Percentiles rank a stretch among this genome's conserved stretches.
Conservation (phyloP, 2,888 invertebrate species). For the Cerceris rybyensis region DNA sequence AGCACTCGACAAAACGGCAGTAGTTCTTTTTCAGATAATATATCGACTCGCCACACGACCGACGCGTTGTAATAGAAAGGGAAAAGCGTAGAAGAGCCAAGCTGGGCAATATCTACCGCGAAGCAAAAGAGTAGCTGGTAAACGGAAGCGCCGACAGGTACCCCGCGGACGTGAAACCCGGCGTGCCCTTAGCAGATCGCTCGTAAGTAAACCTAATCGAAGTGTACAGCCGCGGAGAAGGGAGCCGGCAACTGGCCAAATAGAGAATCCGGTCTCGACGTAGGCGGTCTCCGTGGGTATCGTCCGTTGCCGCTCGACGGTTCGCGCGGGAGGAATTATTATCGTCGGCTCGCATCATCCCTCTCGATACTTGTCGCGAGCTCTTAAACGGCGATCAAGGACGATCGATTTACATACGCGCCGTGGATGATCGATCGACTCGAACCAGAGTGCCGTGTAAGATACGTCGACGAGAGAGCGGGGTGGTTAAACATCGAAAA, state of each 20-base stretch:
- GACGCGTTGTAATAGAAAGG: constrained; percentile 6
- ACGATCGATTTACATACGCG: constrained; percentile 45
- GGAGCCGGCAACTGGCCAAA: constrained; percentile 69
- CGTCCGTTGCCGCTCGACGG: constrained; percentile 36
- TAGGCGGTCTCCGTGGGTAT: constrained; percentile 73
- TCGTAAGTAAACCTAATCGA: constrained; percentile 76
- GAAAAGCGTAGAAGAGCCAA: background rate
- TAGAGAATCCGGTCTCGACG: constrained; percentile 76
- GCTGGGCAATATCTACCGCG: constrained; percentile 14
- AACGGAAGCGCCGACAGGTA: constrained; percentile 53
- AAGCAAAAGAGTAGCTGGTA: constrained; percentile 20
- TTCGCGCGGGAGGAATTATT: constrained; percentile 59
- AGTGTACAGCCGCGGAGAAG: constrained; percentile 64
- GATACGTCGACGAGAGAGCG: constrained; percentile 14
- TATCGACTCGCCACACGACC: constrained; percentile 16
- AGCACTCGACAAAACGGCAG: no score
- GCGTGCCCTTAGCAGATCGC: constrained; percentile 74
- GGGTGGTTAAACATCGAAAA: constrained; percentile 27
- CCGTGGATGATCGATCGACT: constrained; percentile 41
- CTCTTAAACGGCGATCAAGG: constrained; percentile 6
- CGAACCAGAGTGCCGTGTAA: constrained; percentile 9
- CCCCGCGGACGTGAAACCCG: constrained; percentile 64
- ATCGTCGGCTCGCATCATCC: constrained; percentile 20
- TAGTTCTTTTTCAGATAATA: no score
- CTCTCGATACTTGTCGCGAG: constrained; percentile 15